These are phyloP conservation scores for Chydorus sphaericus DNA, from an alignment of 2,888 invertebrate genomes.

Conservation along the genomic window DNA sequence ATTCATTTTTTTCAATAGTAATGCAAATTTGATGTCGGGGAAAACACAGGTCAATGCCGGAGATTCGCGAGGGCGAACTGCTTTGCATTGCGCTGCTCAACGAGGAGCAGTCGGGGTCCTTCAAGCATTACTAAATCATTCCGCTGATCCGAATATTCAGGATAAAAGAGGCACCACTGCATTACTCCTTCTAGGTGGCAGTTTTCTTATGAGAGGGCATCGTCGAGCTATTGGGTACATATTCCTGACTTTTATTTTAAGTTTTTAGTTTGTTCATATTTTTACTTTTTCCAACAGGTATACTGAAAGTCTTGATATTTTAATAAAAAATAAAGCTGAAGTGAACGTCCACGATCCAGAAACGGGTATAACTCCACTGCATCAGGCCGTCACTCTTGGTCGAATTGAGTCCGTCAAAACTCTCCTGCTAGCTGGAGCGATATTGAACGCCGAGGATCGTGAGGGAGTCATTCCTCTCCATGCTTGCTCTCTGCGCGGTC, in stretches of 20 bases:
- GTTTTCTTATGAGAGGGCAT: conserved; percentile 24
- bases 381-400: conserved; percentile 36
- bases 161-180: conserved; percentile 35
- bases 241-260: not conserved
- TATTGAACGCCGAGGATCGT: conserved; percentile 31
- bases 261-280: not conserved
- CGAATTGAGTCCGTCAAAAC: conserved; percentile 32
- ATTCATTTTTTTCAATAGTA: not conserved
- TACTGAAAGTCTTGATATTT: conserved; percentile 7
- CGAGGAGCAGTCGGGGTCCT: conserved; percentile 37
- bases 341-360: conserved; percentile 11
- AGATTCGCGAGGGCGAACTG: conserved; percentile 38
- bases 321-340: conserved; percentile 8
- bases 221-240: conserved; percentile 18
- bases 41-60: conserved; percentile 31
- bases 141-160: conserved; percentile 33
- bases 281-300: not conserved
- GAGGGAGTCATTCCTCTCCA: conserved; percentile 38
- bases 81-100: conserved; percentile 43
- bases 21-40: not conserved
- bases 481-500: conserved; percentile 27
- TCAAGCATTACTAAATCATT: conserved; percentile 35
- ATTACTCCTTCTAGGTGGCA: conserved; percentile 35
- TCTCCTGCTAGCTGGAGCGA: conserved; percentile 33
- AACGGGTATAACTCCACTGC: conserved; percentile 34